Percentiles rank a stretch among this genome's conserved stretches.
Evolutionary conservation across 2,797 vertebrate genomes (phyloP).

Genomic region (Sebastolobus altivelis): DNA sequence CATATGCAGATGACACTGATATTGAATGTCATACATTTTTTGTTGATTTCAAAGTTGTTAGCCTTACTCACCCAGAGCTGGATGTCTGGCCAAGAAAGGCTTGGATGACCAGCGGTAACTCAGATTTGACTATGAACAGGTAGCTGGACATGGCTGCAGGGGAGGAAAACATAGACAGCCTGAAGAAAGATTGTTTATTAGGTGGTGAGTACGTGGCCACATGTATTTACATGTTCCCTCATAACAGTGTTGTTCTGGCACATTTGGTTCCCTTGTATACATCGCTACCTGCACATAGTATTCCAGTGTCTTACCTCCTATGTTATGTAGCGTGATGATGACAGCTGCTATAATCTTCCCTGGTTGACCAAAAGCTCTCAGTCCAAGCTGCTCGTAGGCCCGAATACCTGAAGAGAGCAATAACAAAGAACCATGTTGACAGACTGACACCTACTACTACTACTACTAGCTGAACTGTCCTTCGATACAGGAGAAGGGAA

Average conservation of each 20-base stretch:
- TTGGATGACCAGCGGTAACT: slow-evolving; percentile 90
- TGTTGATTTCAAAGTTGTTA: slow-evolving; percentile 13
- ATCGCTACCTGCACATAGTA: background rate
- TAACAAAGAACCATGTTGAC: background rate
- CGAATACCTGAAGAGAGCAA: slow-evolving; percentile 84
- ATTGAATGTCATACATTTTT: background rate
- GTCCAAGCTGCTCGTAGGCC: slow-evolving; percentile 90
- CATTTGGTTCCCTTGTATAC: background rate
- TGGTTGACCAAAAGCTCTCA: slow-evolving; percentile 86
- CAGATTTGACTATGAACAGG: slow-evolving; percentile 92
- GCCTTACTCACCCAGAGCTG: slow-evolving; percentile 80
- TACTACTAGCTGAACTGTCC: background rate
- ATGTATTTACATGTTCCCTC: background rate
- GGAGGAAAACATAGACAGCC: slow-evolving; percentile 25
- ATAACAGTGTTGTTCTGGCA: background rate
- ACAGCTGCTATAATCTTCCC: slow-evolving; percentile 88
- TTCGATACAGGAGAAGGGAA: background rate
- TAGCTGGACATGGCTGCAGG: slow-evolving; percentile 91
- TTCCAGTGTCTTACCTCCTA: slow-evolving; percentile 84
- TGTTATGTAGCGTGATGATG: slow-evolving; percentile 90
- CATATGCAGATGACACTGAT: background rate
- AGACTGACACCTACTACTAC: background rate
- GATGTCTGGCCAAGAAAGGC: slow-evolving; percentile 84
- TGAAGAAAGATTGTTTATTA: background rate
- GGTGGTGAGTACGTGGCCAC: background rate